Conservation (phyloP, 2,888 invertebrate species). For the Amorpha juglandis region DNA sequence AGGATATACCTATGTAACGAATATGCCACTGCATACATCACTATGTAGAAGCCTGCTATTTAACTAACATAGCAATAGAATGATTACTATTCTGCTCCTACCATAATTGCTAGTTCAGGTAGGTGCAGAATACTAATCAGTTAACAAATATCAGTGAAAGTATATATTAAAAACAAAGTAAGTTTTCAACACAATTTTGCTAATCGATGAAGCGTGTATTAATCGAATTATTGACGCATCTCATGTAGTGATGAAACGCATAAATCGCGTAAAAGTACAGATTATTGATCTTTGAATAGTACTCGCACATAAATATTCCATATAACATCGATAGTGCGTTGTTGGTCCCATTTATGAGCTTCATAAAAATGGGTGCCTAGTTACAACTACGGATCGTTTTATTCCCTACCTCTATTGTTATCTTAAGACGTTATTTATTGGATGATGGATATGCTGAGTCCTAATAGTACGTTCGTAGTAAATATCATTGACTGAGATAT, state of each 20-base stretch:
- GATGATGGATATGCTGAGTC: conserved; percentile 33
- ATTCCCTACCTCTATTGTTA: conserved; percentile 40
- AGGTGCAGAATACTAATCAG: too few relatives aligned
- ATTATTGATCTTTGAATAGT: conserved; percentile 62
- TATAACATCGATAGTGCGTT: conserved; percentile 67
- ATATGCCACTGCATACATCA: too few relatives aligned
- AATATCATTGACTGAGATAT: conserved; percentile 5
- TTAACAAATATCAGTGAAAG: too few relatives aligned
- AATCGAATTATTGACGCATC: not conserved
- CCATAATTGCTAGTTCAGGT: too few relatives aligned
- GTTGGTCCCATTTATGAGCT: conserved; percentile 62
- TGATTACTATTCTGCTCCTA: too few relatives aligned
- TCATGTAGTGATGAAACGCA: not conserved
- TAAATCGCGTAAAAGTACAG: conserved; percentile 40
- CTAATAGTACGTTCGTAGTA: conserved; percentile 12
- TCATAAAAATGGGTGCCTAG: conserved; percentile 62
- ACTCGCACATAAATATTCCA: conserved; percentile 67
- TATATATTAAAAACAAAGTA: not conserved
- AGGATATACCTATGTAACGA: too few relatives aligned
- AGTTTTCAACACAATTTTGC: not conserved
- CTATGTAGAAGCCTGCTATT: too few relatives aligned
- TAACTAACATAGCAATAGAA: too few relatives aligned
- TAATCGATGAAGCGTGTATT: not conserved
- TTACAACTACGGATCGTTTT: conserved; percentile 51
- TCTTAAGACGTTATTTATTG: conserved; percentile 34